These are phyloP conservation scores for Clarias laeviceps DNA, from an alignment of 2,797 vertebrate species.

Conservation along the genomic window DNA sequence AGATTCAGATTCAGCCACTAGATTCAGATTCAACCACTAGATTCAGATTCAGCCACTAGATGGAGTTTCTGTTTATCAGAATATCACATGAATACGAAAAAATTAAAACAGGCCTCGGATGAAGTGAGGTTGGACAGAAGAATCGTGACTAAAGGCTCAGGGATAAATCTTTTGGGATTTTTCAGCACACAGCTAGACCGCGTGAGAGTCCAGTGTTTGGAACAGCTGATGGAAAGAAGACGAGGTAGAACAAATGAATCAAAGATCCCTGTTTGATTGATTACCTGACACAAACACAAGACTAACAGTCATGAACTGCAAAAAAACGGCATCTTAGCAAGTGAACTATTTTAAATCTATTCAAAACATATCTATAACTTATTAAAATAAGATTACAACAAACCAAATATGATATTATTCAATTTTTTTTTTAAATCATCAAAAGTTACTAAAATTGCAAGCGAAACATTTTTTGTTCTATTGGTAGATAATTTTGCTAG, in stretches of 20 bases:
- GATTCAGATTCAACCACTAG: no score
- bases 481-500: no score
- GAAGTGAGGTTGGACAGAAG: conserved; percentile 15
- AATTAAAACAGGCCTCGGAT: background rate
- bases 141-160: conserved; percentile 1
- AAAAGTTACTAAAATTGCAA: no score
- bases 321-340: no score
- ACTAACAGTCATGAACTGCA: background rate
- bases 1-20: conserved; percentile 15
- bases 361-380: no score
- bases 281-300: conserved; percentile 31
- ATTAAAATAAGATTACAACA: no score
- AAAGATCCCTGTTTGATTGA: conserved; percentile 25
- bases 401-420: no score
- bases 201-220: conserved; percentile 6
- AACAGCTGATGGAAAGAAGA: conserved; percentile 21
- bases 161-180: background rate
- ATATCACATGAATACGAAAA: background rate
- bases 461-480: no score
- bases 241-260: conserved; percentile 45
- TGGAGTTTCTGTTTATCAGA: background rate
- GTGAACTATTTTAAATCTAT: no score
- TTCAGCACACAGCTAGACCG: background rate
- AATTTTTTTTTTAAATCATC: no score
- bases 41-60: conserved; percentile 21